Conservation (phyloP, 2,888 invertebrate species). For the Drosophila setosimentum region DNA sequence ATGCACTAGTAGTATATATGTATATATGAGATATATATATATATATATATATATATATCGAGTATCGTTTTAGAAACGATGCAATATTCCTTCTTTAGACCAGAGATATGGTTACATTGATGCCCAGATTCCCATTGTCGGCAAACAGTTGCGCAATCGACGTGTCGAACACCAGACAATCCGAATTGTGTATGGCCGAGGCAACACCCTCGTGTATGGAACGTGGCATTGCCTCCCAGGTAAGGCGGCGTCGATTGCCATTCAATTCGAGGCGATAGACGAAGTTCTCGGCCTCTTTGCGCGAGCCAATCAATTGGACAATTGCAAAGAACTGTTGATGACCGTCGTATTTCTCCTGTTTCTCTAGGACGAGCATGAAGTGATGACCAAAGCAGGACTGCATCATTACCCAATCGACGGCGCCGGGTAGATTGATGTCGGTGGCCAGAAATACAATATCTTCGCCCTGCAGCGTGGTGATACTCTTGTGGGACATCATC, state of each 20-base stretch:
- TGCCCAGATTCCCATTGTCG: constrained; percentile 99
- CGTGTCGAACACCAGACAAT: constrained; percentile 99
- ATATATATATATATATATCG: background rate
- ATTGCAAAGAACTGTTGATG: constrained; percentile 99
- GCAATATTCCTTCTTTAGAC: constrained; percentile 86
- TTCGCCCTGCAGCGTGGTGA: constrained; percentile 99
- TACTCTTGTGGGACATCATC: constrained; percentile 98
- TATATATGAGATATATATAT: constrained; percentile 11
- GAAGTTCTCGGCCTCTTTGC: constrained; percentile 99
- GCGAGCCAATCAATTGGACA: constrained; percentile 98
- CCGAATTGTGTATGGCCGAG: constrained; percentile 98
- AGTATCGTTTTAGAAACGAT: constrained; percentile 69
- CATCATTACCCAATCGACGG: constrained; percentile 99
- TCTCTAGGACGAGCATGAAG: constrained; percentile 99
- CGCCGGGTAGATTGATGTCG: constrained; percentile 99
- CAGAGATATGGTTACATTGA: constrained; percentile 99
- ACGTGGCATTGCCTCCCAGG: constrained; percentile 99
- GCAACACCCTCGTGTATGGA: constrained; percentile 99
- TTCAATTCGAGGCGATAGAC: constrained; percentile 98
- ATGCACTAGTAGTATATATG: constrained; percentile 23
- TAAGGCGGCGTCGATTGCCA: constrained; percentile 96
- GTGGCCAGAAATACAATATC: constrained; percentile 99
- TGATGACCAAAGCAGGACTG: constrained; percentile 99
- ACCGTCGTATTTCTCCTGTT: constrained; percentile 98
- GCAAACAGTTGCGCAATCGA: constrained; percentile 99